Evolutionary conservation across 2,888 invertebrate genomes (phyloP), one percentile per base, ranked within the genome.

Genomic region (Temnothorax rugatulus): DNA sequence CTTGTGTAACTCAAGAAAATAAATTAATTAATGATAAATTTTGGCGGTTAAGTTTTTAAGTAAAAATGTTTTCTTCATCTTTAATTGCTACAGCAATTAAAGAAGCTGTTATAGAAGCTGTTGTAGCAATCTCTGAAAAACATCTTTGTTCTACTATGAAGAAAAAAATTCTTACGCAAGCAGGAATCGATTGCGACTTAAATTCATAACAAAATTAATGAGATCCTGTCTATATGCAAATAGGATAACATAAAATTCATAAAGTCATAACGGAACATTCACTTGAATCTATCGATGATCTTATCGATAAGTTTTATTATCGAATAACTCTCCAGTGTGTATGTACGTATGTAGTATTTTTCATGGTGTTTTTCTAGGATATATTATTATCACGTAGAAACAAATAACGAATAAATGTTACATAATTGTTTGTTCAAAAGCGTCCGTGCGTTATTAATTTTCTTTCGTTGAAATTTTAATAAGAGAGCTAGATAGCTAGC

Each of bases 391-490:
- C 7, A 21, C n/a, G 13, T 15, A 50, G 2, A 18, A 41, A 8
- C 38, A 29, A 29, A 29, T 29, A 29, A 29, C 29, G 4, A 66
- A 68, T 57, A 69, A 71, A 57, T 79, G 44, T 77, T 4, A 44
- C 5, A 38, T 15, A 13, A 38, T 25, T 71, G 38, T 79, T 71
- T 59, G 47, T 21, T 69, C 38, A 1, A 57, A 2, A 9, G n/a
- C 9, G 7, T 11, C 4, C 29, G 9, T 25, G 41, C 25, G 11
- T 57, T 59, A 57, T 69, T 59, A 57, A 79, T 57, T 79, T 71
- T 57, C 15, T 13, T 69, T 34, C 0, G 11, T 57, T 69, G 11
- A 57, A 71, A 59, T 69, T 69, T 79, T 71, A 57, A 69, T 71
- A 52, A 52, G 4, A 34, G 44, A 29, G n/a, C n/a, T n/a, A n/a